These are phyloP conservation scores for Watsonalla binaria DNA, from an alignment of 2,888 invertebrate genomes.

Conservation along the genomic window DNA sequence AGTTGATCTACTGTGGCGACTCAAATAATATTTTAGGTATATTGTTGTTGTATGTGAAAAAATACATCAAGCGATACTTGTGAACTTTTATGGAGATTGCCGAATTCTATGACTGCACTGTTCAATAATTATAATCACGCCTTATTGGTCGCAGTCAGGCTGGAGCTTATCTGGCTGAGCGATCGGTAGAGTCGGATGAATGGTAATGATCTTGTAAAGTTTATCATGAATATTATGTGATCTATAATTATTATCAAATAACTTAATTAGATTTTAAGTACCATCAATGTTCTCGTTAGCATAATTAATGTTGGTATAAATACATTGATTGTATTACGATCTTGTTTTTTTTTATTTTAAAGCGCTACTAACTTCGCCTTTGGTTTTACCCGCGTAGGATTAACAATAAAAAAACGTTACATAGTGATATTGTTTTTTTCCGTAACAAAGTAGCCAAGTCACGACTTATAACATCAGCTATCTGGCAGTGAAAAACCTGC, in stretches of 20 bases:
- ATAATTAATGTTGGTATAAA: constrained; percentile 32
- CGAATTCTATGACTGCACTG: background rate
- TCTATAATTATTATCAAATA: constrained; percentile 39
- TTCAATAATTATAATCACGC: constrained; percentile 3
- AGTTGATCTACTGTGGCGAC: constrained; percentile 16
- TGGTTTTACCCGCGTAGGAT: no score
- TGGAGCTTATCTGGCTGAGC: background rate
- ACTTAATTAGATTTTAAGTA: constrained; percentile 43
- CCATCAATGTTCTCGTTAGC: constrained; percentile 40
- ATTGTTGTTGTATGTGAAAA: constrained; percentile 16
- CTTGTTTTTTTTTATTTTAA: constrained; percentile 1
- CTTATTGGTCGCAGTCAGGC: constrained; percentile 1
- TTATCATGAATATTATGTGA: constrained; percentile 49
- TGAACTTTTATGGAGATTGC: constrained; percentile 1
- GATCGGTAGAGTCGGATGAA: background rate
- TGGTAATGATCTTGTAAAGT: constrained; percentile 35
- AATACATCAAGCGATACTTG: constrained; percentile 1
- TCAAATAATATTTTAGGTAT: constrained; percentile 27
- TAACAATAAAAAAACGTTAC: no score
- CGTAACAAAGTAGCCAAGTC: no score
- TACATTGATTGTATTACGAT: constrained; percentile 25
- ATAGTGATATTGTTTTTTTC: no score
- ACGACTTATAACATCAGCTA: no score
- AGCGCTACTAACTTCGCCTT: background rate
- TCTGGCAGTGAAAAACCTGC: no score